Conservation (phyloP, 2,113 vertebrate genomes). For the Myanophis thanlyinensis region DNA sequence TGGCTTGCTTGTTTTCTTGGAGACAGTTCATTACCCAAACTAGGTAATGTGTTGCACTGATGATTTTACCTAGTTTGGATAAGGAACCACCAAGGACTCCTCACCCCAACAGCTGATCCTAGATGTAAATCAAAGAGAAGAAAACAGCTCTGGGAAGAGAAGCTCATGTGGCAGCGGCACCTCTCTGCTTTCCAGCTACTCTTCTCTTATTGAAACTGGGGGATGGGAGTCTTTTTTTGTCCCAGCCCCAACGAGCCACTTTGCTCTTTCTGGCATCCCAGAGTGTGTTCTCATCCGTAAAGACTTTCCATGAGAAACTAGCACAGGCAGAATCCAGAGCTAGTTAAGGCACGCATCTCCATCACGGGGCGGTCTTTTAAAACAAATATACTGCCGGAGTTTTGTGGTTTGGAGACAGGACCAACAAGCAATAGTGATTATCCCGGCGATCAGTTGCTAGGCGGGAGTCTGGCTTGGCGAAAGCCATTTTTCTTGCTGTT, state of each 20-base stretch:
- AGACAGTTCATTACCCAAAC: too few species aligned
- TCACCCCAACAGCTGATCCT: background rate
- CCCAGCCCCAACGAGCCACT: background rate
- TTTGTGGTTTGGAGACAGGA: background rate
- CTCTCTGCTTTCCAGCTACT: background rate
- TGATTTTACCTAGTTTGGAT: background rate
- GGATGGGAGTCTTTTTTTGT: background rate
- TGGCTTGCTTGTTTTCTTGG: too few species aligned
- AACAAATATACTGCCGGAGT: background rate
- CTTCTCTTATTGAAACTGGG: background rate
- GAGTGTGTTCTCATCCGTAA: background rate
- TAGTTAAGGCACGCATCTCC: background rate
- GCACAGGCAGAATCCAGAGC: background rate
- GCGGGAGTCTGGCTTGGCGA: background rate
- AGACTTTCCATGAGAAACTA: background rate
- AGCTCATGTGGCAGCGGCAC: background rate
- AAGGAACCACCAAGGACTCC: background rate
- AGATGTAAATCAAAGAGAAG: background rate
- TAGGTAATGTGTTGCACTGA: background rate
- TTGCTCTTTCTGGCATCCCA: background rate
- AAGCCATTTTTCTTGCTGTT: background rate
- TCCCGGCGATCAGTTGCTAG: background rate
- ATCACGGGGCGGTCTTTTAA: background rate
- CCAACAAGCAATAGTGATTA: background rate
- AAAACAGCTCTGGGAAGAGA: background rate